These are phyloP conservation scores for Macquaria ambigua DNA, from an alignment of 2,113 vertebrate genomes.

Conservation along the genomic window DNA sequence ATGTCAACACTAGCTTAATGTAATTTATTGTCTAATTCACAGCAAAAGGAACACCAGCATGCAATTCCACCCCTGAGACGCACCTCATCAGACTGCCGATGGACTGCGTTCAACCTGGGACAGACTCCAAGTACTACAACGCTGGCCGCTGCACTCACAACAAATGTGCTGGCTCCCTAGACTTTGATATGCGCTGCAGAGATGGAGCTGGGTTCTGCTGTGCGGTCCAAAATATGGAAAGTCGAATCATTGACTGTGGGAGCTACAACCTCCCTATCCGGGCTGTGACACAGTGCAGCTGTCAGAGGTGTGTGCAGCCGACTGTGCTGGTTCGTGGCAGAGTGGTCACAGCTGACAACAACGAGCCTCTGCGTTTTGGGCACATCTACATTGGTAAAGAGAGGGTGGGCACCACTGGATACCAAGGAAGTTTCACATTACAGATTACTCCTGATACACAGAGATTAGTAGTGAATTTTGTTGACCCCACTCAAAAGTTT, in stretches of 20 bases:
- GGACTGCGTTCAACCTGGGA: constrained; percentile 86
- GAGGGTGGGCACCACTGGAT: constrained; percentile 91
- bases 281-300: constrained; percentile 90
- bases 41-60: constrained; percentile 88
- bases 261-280: constrained; percentile 88
- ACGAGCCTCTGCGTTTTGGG: constrained; percentile 93
- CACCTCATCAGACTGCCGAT: constrained; percentile 90
- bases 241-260: constrained; percentile 85
- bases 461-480: constrained; percentile 91
- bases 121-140: constrained; percentile 88
- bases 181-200: constrained; percentile 85
- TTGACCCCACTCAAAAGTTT: constrained; percentile 88
- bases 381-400: constrained; percentile 89
- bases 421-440: constrained; percentile 93
- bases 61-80: constrained; percentile 84
- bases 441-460: constrained; percentile 87
- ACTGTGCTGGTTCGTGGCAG: constrained; percentile 89
- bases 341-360: constrained; percentile 88
- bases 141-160: constrained; percentile 89
- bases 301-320: constrained; percentile 88
- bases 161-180: constrained; percentile 83
- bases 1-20: constrained; percentile 11
- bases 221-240: constrained; percentile 87
- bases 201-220: constrained; percentile 86
- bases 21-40: constrained; percentile 58